Base-by-base conservation (phyloP, 1,140 invertebrate genomes). In the Papilio aristodemus region DNA sequence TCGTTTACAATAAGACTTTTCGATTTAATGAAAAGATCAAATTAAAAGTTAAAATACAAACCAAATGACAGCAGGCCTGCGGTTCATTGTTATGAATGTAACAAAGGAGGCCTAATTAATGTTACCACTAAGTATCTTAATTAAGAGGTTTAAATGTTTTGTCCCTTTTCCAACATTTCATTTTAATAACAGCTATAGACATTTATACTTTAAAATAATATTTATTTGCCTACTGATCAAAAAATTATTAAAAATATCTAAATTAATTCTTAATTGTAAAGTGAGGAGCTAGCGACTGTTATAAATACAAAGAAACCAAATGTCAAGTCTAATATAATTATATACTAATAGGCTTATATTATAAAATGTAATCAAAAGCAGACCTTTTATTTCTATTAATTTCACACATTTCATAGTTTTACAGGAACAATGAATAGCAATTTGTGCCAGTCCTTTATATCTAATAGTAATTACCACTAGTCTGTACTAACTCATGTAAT, bases 101-200 rank as follows among this genome's bases (percentile, higher is more conserved):
- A 54, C 46, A 54, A 54, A 54, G 19, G 46, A 54, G 9, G 46
- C 9, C 19, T 54, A 54, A 54, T 54, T 54, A 54, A 54, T 54
- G 46, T 54, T 54, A 22, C 46, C 46, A 54, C 46, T 54, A 54
- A 54, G 46, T 54, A 54, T 54, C 46, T 54, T 54, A 54, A 54
- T 54, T 54, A 54, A 54, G 46, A 54, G 46, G 46, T 54, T 54
- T 54, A 54, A 54, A 22, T 54, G 46, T 54, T 54, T 19, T 54
- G 46, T 54, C 46, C 46, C 46, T 54, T 54, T 54, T 25, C 0
- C 9, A 54, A 54, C 22, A 22, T 54, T 54, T 54, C 19, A 54
- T 54, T 54, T 54, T 54, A 54, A 25, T 54, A 54, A 25, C 17
- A 54, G 19, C 22, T 22, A 22, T 54, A 13, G 46, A 54, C 46